Base-by-base conservation (phyloP, 2,888 invertebrate genomes). In the Caenorhabditis imperialis region DNA sequence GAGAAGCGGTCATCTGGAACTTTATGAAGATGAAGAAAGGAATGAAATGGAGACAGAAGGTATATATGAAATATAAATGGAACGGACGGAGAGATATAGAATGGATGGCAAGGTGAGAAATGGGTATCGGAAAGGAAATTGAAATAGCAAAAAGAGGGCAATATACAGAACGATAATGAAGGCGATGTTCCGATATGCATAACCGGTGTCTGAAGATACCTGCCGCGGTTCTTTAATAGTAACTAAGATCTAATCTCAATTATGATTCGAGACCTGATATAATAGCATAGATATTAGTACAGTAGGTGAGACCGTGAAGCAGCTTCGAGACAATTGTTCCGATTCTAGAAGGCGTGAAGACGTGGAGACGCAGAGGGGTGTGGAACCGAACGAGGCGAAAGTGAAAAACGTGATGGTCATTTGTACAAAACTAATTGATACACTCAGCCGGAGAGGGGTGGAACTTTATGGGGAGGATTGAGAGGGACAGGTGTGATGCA, bases 401-500 rank as follows among this genome's bases (percentile, higher is more conserved):
- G 38, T 53, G 70, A 61, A 58, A 70, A 58, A 70, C 58, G 61
- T 58, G 58, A 30, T n/a, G n/a, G n/a, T n/a, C n/a, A n/a, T n/a
- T n/a, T n/a, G n/a, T n/a, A n/a, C n/a, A n/a, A n/a, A n/a, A n/a
- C n/a, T n/a, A n/a, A n/a, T n/a, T n/a, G n/a, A n/a, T n/a, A n/a
- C n/a, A n/a, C n/a, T n/a, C n/a, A n/a, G n/a, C n/a, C n/a, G n/a
- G n/a, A n/a, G n/a, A n/a, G n/a, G n/a, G n/a, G n/a, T n/a, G n/a
- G n/a, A n/a, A n/a, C n/a, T n/a, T n/a, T n/a, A n/a, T n/a, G n/a
- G n/a, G n/a, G n/a, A n/a, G n/a, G n/a, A n/a, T n/a, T n/a, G n/a
- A n/a, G n/a, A n/a, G n/a, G n/a, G n/a, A n/a, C n/a, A n/a, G n/a
- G n/a, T n/a, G n/a, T n/a, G n/a, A n/a, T n/a, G n/a, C n/a, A n/a